phyloP scores from a whole-genome alignment of 1,140 invertebrate genomes.

The Saccostrea glomerata region DNA sequence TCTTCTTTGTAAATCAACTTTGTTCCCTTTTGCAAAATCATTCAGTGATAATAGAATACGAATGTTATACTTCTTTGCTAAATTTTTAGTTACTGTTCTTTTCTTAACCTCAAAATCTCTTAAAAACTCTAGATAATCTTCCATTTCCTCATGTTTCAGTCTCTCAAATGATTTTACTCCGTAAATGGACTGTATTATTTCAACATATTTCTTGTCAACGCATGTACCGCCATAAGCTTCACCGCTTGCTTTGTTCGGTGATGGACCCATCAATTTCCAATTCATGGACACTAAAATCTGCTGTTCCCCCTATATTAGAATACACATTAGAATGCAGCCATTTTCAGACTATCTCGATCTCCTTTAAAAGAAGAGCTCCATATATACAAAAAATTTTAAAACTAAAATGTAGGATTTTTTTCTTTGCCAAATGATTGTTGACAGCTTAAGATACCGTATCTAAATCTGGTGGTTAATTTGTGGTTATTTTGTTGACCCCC shows the following conservation, averaged over 20 bases:
- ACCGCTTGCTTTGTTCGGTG: neutral
- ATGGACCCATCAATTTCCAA: neutral
- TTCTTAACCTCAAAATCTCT: neutral
- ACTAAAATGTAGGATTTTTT: no score
- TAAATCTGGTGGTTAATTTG: no score
- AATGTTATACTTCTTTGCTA: neutral
- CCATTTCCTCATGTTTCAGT: neutral
- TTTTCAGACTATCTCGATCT: no score
- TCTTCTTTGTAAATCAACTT: neutral
- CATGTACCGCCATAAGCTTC: neutral
- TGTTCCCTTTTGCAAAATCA: neutral
- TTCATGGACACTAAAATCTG: neutral
- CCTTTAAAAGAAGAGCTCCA: no score
- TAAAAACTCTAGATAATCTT: neutral
- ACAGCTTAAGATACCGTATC: no score
- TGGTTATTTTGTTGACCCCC: no score
- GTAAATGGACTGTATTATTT: neutral
- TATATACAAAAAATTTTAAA: no score
- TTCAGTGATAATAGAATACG: neutral
- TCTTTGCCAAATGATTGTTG: no score
- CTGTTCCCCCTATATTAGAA: slow-evolving; percentile 7
- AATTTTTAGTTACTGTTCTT: neutral
- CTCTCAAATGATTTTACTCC: neutral
- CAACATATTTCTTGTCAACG: slow-evolving; percentile 1
- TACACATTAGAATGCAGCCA: neutral